Evolutionary conservation across 2,113 vertebrate species (phyloP).

Genomic region (Mus spicilegus): DNA sequence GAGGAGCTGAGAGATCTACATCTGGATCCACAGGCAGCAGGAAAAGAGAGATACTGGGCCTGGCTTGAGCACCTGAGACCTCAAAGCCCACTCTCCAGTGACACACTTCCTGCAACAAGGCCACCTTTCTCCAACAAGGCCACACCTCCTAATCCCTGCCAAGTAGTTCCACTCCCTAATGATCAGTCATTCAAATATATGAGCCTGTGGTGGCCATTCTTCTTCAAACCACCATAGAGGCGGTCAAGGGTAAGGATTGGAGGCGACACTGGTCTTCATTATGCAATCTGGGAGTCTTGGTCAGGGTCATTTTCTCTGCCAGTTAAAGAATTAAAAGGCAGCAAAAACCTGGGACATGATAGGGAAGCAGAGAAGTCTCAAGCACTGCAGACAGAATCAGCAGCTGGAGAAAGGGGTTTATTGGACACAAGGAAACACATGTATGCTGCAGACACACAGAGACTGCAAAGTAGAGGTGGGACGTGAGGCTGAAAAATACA

Average conservation of each 20-base stretch:
- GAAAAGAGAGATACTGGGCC: not conserved
- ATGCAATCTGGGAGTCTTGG: not conserved
- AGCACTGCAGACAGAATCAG: not conserved
- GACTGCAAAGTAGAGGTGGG: not conserved
- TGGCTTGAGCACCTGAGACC: not conserved
- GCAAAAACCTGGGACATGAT: not conserved
- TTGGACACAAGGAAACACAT: not conserved
- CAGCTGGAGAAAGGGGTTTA: not conserved
- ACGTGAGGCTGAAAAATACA: not conserved
- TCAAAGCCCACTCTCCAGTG: not conserved
- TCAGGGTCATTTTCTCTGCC: not conserved
- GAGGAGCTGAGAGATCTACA: not conserved
- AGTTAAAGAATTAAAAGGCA: not conserved
- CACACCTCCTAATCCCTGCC: not conserved
- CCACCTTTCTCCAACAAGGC: not conserved
- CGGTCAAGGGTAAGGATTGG: not conserved
- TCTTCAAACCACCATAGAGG: not conserved
- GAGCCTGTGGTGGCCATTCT: not conserved
- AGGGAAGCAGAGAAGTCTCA: not conserved
- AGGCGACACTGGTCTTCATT: not conserved
- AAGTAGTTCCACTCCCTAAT: not conserved
- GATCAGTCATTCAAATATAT: not conserved
- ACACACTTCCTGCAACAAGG: not conserved
- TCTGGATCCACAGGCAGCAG: not conserved
- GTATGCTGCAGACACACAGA: not conserved